Evolutionary conservation across 2,113 vertebrate species (phyloP).

Genomic region (Zonotrichia leucophrys): DNA sequence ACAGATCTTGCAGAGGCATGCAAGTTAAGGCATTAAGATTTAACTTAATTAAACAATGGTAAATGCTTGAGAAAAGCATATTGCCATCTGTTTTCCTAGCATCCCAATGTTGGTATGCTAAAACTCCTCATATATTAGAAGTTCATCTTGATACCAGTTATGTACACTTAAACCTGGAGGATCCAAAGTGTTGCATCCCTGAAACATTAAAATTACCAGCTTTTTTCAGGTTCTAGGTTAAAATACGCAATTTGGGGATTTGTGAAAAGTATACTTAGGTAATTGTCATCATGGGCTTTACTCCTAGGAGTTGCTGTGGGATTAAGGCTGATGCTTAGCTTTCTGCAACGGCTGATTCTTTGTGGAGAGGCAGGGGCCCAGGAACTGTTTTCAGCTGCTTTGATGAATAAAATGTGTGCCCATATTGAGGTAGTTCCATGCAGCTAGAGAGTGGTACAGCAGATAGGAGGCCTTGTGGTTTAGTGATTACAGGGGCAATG

Average conservation of each 20-base stretch:
- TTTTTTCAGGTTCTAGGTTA: background rate
- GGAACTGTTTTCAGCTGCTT: background rate
- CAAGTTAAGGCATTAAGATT: background rate
- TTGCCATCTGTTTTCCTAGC: background rate
- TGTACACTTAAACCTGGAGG: background rate
- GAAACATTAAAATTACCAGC: background rate
- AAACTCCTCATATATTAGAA: background rate
- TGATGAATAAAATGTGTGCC: background rate
- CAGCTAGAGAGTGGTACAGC: background rate
- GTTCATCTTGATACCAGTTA: background rate
- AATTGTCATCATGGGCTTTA: background rate
- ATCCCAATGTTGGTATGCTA: background rate
- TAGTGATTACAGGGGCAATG: background rate
- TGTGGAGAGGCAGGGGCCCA: background rate
- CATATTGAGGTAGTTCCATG: background rate
- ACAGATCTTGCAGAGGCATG: background rate
- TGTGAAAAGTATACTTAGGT: background rate
- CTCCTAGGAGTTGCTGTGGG: background rate
- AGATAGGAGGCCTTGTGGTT: background rate
- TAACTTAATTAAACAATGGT: background rate
- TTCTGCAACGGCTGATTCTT: background rate
- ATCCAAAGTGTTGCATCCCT: background rate
- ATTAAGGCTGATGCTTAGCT: background rate
- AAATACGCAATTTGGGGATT: background rate
- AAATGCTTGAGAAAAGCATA: background rate